Percentiles rank a stretch among this genome's conserved stretches.
These are phyloP conservation scores for Drosophila sproati DNA, from an alignment of 1,140 invertebrate genomes.

Conservation along the genomic window DNA sequence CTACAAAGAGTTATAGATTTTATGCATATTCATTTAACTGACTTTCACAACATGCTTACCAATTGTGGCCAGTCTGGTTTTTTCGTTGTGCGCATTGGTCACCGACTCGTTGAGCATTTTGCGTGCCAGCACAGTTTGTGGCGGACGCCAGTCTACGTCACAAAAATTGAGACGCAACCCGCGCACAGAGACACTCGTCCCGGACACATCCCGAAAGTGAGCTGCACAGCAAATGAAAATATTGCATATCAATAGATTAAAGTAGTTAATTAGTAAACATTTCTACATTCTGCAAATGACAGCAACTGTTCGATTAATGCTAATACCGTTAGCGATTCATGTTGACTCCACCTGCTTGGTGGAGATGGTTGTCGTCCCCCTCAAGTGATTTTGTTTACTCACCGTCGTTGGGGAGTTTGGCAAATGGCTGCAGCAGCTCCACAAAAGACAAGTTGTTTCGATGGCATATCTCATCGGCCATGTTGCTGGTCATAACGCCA, in stretches of 20 bases:
- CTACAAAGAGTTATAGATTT: slow-evolving; percentile 52
- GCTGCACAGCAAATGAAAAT: slow-evolving; percentile 85
- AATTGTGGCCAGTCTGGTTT: slow-evolving; percentile 86
- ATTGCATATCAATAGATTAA: neutral
- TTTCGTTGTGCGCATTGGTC: slow-evolving; percentile 89
- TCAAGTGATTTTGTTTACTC: slow-evolving; percentile 47
- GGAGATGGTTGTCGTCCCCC: too few relatives aligned
- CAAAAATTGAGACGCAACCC: slow-evolving; percentile 92
- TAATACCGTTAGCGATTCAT: neutral
- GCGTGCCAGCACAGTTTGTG: slow-evolving; percentile 92
- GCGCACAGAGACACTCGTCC: slow-evolving; percentile 89
- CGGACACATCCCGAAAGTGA: slow-evolving; percentile 93
- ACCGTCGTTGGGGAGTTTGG: slow-evolving; percentile 92
- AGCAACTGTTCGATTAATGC: neutral
- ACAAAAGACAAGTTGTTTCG: slow-evolving; percentile 96
- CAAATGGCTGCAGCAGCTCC: slow-evolving; percentile 96
- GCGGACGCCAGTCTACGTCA: slow-evolving; percentile 92
- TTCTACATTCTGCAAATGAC: too few relatives aligned
- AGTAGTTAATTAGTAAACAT: too few relatives aligned
- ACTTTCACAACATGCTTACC: slow-evolving; percentile 62
- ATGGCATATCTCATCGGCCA: slow-evolving; percentile 92
- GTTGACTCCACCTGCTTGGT: neutral
- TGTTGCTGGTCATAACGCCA: slow-evolving; percentile 92
- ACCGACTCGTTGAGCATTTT: slow-evolving; percentile 95
- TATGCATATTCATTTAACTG: neutral